Percentiles rank a stretch among this genome's conserved stretches.
Evolutionary conservation across 2,888 invertebrate genomes (phyloP).

Genomic region (Drosophila demipolita): DNA sequence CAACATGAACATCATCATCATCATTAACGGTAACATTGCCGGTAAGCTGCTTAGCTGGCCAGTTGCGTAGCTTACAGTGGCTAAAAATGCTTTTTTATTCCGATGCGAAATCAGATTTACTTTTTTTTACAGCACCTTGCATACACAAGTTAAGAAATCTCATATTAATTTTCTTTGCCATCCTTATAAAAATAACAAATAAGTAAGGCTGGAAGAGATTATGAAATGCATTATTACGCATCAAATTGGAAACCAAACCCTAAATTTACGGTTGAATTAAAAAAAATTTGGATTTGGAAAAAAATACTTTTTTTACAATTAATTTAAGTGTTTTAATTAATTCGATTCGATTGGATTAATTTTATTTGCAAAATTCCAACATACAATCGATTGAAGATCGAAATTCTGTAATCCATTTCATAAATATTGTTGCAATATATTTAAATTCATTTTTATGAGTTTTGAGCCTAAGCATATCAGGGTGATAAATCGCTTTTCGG

Average conservation of each 20-base stretch:
- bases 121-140: background rate
- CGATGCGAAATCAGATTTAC: too few species aligned
- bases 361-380: background rate
- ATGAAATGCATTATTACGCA: slow-evolving; percentile 1
- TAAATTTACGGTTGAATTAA: slow-evolving; percentile 3
- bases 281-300: too few species aligned
- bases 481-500: slow-evolving; percentile 5
- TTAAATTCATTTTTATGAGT: background rate
- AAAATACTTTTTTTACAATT: slow-evolving; percentile 2
- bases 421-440: background rate
- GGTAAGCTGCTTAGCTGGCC: slow-evolving; percentile 47
- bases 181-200: background rate
- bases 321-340: background rate
- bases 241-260: slow-evolving; percentile 1
- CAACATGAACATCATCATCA: slow-evolving; percentile 6
- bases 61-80: slow-evolving; percentile 28
- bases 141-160: background rate
- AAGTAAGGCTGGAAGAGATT: background rate
- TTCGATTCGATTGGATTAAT: background rate
- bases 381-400: background rate
- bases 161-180: background rate
- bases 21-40: slow-evolving; percentile 12
- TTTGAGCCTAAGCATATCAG: background rate
- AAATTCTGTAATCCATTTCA: background rate
- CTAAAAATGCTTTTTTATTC: background rate